Conservation (phyloP, 2,888 invertebrate genomes). For the Eupithecia dodoneata region DNA sequence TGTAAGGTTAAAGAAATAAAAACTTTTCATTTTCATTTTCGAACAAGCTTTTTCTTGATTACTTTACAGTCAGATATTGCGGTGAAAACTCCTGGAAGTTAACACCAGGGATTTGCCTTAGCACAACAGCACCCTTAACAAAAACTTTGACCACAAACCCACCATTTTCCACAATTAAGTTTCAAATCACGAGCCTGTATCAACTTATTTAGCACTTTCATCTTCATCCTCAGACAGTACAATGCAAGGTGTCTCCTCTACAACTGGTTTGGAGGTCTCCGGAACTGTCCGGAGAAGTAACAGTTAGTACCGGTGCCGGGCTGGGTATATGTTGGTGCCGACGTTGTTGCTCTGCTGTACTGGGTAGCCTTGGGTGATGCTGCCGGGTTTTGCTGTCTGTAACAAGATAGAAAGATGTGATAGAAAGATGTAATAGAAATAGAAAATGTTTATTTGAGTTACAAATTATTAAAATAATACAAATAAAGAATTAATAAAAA, state of each 20-base stretch:
- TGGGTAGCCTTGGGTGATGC: slow-evolving; percentile 93
- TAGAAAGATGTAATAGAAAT: not conserved
- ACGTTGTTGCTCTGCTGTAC: slow-evolving; percentile 86
- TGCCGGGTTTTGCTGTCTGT: slow-evolving; percentile 90
- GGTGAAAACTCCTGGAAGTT: too few relatives aligned
- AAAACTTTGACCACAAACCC: too few relatives aligned
- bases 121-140: too few relatives aligned
- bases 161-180: not conserved
- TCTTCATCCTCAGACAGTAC: slow-evolving; percentile 14
- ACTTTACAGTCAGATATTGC: too few relatives aligned
- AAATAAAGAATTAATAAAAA: too few relatives aligned
- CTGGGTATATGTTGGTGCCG: slow-evolving; percentile 76
- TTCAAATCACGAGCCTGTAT: not conserved
- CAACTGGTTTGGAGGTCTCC: slow-evolving; percentile 1
- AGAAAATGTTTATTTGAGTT: too few relatives aligned
- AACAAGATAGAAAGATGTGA: slow-evolving; percentile 23
- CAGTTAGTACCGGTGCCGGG: slow-evolving; percentile 76
- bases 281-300: slow-evolving; percentile 51
- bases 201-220: not conserved
- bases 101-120: too few relatives aligned
- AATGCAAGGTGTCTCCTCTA: slow-evolving; percentile 3
- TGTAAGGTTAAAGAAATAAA: too few relatives aligned
- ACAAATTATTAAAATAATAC: too few relatives aligned
- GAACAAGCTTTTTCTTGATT: too few relatives aligned
- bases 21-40: too few relatives aligned